Base-by-base conservation (phyloP, 2,888 invertebrate species). In the Stenotaenia linearis region DNA sequence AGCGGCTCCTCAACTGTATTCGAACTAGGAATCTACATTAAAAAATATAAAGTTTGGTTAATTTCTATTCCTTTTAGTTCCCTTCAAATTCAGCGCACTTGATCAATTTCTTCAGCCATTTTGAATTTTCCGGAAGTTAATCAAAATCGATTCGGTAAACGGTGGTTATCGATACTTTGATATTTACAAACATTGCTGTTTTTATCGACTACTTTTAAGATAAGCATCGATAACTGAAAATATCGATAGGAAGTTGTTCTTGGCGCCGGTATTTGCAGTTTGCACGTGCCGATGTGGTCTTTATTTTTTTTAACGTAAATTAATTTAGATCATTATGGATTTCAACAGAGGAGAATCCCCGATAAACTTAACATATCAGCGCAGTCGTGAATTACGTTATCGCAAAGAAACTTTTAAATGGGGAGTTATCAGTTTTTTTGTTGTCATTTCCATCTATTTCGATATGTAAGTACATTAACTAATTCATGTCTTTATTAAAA, bases 1-100 rank as follows among this genome's bases (percentile, higher is more conserved):
- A 99, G 88, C 0, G 99, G 99, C 86, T 99, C 99, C 86, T 99
- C 98, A 0, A 99, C 96, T 78, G 95, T 93, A 86, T 95, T 92
- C 35, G 93, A 92, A 82, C 18, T 37, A 21, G 50, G 21, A 21
- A 75, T 56, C 37, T 50, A n/a, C 6, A 75, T 6, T 75, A 10
- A 28, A 75, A 30, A 6, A 1, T 1, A 75, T n/a, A 28, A 3
- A 25, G 25, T 25, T 25, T n/a, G n/a, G n/a, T n/a, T n/a, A n/a
- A 75, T 15, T 25, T 3, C 21, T 25, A 28, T 28, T 74, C 5
- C n/a, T n/a, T n/a, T n/a, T 7, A 75, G n/a, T 75, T 30, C 12
- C 21, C 75, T 75, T 75, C 25, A 75, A 75, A 61, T 61, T 45
- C 23, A 78, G 75, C 79, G 61, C 81, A 85, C 85, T 83, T 84